Evolutionary conservation across 2,797 vertebrate genomes (phyloP).

Genomic region (Alosa sapidissima): DNA sequence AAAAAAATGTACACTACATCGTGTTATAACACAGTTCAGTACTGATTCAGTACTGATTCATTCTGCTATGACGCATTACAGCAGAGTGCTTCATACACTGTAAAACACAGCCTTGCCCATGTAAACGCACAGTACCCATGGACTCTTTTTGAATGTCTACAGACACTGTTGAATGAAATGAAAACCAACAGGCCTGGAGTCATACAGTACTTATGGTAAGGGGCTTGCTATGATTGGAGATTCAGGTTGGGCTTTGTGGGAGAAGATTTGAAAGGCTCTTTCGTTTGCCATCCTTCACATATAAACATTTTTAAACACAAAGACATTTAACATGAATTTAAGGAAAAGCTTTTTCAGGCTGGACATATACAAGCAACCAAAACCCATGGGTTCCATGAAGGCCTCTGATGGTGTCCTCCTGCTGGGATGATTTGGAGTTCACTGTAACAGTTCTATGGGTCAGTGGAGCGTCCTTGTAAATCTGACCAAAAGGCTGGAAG

Average conservation of each 20-base stretch:
- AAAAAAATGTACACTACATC: conserved; percentile 23
- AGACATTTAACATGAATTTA: not conserved
- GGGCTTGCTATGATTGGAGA: not conserved
- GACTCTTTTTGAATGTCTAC: not conserved
- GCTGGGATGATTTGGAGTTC: not conserved
- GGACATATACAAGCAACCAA: not conserved
- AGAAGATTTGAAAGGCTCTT: not conserved
- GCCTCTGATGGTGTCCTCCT: not conserved
- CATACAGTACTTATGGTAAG: not conserved
- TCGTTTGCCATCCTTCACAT: not conserved
- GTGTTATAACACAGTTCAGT: not conserved
- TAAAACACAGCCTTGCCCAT: not conserved
- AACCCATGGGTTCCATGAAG: not conserved
- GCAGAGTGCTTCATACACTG: too few relatives aligned
- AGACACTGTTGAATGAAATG: not conserved
- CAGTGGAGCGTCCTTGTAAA: not conserved
- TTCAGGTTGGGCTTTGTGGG: not conserved
- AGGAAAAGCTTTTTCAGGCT: not conserved
- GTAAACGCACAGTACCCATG: not conserved
- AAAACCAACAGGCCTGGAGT: not conserved
- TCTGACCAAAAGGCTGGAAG: not conserved
- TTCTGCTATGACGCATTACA: too few relatives aligned
- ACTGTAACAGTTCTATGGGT: not conserved
- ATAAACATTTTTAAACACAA: too few relatives aligned
- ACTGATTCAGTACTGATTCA: too few relatives aligned